Evolutionary conservation across 2,797 vertebrate genomes (phyloP).

Genomic region (Parauchenoglanis ngamensis): DNA sequence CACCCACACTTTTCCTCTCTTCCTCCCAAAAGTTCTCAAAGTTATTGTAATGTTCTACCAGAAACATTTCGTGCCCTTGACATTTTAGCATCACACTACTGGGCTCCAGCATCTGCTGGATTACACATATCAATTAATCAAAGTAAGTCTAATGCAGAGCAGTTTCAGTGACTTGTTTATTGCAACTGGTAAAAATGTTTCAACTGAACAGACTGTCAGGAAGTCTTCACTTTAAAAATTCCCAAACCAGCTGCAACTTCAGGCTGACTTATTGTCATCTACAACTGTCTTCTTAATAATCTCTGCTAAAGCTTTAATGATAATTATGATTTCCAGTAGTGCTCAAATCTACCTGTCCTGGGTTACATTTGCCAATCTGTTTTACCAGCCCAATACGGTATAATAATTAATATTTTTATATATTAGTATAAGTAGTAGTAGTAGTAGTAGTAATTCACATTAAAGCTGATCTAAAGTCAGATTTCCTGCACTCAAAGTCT

Average conservation of each 20-base stretch:
- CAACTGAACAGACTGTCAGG: not conserved
- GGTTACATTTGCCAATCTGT: not conserved
- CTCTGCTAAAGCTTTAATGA: not conserved
- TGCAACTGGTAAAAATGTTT: not conserved
- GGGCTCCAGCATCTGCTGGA: conserved; percentile 24
- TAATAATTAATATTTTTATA: not conserved
- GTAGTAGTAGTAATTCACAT: not conserved
- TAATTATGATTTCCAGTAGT: not conserved
- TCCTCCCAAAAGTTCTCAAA: conserved; percentile 46
- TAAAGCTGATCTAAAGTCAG: not conserved
- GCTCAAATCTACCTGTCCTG: not conserved
- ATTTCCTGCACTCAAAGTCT: not conserved
- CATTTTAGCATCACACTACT: conserved; percentile 28
- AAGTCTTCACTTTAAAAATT: not conserved
- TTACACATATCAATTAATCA: conserved; percentile 25
- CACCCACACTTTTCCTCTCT: conserved; percentile 25
- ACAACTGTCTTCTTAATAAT: not conserved
- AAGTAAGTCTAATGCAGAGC: not conserved
- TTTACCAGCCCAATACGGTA: not conserved
- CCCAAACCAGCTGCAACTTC: not conserved
- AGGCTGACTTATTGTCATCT: not conserved
- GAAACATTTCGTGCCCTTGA: conserved; percentile 26
- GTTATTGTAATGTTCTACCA: conserved; percentile 35
- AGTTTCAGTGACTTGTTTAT: not conserved
- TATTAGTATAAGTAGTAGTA: not conserved